phyloP scores from a whole-genome alignment of 2,888 invertebrate species.

The Harmothoe impar region DNA sequence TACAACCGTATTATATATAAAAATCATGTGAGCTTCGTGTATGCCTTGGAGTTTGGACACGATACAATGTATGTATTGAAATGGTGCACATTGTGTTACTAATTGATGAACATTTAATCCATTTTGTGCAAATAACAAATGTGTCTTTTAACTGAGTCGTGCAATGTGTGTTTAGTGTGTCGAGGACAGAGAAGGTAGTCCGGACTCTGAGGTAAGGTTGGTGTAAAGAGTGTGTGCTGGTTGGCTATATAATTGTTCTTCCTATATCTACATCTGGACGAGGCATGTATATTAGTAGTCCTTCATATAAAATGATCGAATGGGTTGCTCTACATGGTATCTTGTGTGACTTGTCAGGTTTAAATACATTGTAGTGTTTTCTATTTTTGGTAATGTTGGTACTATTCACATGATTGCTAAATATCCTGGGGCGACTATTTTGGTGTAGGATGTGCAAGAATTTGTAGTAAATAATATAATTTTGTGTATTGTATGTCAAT shows the following conservation, averaged over 20 bases:
- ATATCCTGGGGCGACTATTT: too few species aligned
- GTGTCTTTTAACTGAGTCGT: neutral
- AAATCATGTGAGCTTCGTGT: too few species aligned
- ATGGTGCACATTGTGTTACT: conserved; percentile 17
- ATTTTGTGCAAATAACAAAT: neutral
- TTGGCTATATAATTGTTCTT: conserved; percentile 24
- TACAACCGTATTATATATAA: too few species aligned
- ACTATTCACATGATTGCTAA: too few species aligned
- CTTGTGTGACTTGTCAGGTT: neutral
- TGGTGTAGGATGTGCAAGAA: too few species aligned
- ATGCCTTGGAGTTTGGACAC: too few species aligned
- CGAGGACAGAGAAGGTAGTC: neutral
- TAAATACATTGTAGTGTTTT: neutral
- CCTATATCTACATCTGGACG: neutral
- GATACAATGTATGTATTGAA: too few species aligned
- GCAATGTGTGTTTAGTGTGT: conserved; percentile 30
- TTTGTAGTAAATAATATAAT: too few species aligned
- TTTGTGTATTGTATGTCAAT: too few species aligned
- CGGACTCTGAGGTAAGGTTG: neutral
- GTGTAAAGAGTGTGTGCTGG: conserved; percentile 37
- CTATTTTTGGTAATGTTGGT: neutral
- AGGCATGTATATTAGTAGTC: neutral
- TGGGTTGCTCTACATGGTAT: neutral
- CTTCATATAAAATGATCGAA: neutral
- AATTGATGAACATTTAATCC: neutral